A percentile compares a stretch with the other conserved stretches of the same genome.
Evolutionary conservation across 2,797 vertebrate genomes (phyloP).

Genomic region (Choloepus didactylus): DNA sequence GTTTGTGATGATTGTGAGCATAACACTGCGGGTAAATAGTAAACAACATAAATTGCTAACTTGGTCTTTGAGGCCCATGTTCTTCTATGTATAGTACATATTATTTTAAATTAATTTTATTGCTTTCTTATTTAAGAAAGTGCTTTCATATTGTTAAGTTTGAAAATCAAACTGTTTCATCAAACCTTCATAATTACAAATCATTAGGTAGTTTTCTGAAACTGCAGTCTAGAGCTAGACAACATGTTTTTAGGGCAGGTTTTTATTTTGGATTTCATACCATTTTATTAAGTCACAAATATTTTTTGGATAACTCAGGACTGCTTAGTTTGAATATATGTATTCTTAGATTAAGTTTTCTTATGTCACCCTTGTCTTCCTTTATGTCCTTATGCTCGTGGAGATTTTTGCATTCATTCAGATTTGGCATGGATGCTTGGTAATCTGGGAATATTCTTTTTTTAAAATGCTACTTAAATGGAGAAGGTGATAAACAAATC

Average conservation of each 20-base stretch:
- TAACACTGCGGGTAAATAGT: constrained; percentile 92
- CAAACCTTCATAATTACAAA: background rate
- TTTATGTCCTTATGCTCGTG: background rate
- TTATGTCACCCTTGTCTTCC: background rate
- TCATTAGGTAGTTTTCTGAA: background rate
- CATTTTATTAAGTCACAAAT: constrained; percentile 1
- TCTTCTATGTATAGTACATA: too few species aligned
- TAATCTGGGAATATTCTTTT: background rate
- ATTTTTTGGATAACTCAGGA: background rate
- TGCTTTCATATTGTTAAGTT: background rate
- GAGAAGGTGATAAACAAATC: background rate
- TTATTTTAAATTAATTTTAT: background rate
- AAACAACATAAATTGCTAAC: too few species aligned
- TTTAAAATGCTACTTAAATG: background rate
- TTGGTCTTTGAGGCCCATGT: background rate
- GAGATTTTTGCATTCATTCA: background rate
- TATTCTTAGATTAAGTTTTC: background rate
- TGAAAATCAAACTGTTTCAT: background rate
- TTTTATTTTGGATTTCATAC: background rate
- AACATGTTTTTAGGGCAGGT: background rate
- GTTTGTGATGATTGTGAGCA: constrained; percentile 94
- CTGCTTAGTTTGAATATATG: background rate
- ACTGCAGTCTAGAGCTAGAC: background rate
- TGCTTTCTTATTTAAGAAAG: background rate
- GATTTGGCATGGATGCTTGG: background rate